These are phyloP conservation scores for Fistularia tabacaria DNA, from an alignment of 2,797 vertebrate genomes.

Conservation along the genomic window DNA sequence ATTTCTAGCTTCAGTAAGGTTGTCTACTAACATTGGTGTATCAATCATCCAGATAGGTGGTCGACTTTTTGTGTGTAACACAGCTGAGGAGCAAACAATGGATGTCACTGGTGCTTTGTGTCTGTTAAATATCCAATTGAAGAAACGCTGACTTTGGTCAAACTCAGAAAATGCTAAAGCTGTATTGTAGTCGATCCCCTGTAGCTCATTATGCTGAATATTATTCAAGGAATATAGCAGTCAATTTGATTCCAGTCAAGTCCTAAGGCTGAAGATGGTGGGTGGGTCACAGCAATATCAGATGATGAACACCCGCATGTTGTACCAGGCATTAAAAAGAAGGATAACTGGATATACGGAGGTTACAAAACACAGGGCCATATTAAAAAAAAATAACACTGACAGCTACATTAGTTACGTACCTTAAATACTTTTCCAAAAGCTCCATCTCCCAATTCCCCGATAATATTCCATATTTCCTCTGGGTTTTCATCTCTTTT, in stretches of 20 bases:
- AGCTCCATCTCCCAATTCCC: conserved; percentile 93
- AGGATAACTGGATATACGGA: neutral
- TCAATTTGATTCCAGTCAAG: conserved; percentile 5
- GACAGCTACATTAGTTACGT: conserved; percentile 27
- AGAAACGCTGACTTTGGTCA: no score
- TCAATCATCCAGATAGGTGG: no score
- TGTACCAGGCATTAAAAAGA: neutral
- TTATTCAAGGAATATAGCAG: neutral
- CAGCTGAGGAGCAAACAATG: no score
- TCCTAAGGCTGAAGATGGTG: conserved; percentile 13
- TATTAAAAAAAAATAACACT: neutral
- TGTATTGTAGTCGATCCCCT: no score
- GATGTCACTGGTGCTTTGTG: no score
- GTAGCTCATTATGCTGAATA: no score
- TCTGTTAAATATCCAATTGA: no score
- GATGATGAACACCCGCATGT: conserved; percentile 9
- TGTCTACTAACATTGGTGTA: no score
- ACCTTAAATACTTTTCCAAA: conserved; percentile 99
- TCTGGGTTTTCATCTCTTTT: conserved; percentile 93
- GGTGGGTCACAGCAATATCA: conserved; percentile 23
- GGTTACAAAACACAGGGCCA: neutral
- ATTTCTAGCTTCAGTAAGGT: no score
- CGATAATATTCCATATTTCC: conserved; percentile 93
- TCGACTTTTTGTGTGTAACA: no score
- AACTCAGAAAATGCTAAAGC: no score